Evolutionary conservation across 2,888 invertebrate genomes (phyloP), one percentile per base, ranked within the genome.

Genomic region (Heteromurus nitidus): DNA sequence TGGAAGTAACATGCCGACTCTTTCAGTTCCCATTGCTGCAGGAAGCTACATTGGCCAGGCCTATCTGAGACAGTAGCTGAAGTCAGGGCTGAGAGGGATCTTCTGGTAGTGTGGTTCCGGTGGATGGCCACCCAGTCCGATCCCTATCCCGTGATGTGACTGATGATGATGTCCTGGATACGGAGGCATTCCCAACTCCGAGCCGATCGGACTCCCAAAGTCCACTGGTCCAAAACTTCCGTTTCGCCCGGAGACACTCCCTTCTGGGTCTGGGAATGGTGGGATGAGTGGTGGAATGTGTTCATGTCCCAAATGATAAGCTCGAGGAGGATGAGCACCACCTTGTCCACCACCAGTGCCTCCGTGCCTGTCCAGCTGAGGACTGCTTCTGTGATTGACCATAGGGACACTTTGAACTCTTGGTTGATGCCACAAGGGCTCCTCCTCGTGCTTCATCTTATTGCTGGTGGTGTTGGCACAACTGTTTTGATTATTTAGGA

Each of bases 31-130:
- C 20, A 60, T 73, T 80, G 80, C 80, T 80, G 80, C 80, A 53
- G 74, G 75, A 75, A 81, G 81, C 81, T 75, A 75, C 68, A 75
- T 83, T 60, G 76, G 76, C 73, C 73, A 76, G 72, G 73, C 80
- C 82, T 82, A 84, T 82, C 82, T 84, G 79, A 84, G 84, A 53
- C 84, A 84, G 80, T 84, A 84, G 74, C 82, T 82, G 81, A 84
- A 84, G 58, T 82, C 82, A 16, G 84, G 84, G 60, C 84, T 84
- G 70, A 84, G 80, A 5, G 84, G 84, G 53, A 84, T 82, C 62
- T 84, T 82, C 50, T 84, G 84, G 67, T 84, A 84, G 44, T 80
- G 82, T 18, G 82, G 76, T 64, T 84, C 84, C 58, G 72, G 77
- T 44, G 75, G 80, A 44, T 80, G 72, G 31, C 82, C 76, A 7